phyloP scores from a whole-genome alignment of 2,888 invertebrate species.

The Parnassius apollo region DNA sequence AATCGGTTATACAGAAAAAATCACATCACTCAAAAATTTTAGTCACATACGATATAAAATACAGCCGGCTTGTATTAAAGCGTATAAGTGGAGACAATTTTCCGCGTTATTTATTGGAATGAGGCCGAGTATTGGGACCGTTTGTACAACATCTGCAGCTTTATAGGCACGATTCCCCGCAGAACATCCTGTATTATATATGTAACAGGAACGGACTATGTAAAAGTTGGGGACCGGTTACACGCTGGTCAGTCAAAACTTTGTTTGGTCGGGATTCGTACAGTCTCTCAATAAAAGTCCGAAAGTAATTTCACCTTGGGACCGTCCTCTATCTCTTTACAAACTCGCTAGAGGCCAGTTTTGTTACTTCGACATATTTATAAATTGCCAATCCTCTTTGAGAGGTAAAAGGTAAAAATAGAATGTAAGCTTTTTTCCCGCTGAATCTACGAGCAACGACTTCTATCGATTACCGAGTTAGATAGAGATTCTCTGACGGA shows the following conservation, averaged over 20 bases:
- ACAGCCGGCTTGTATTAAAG: constrained; percentile 41
- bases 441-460: constrained; percentile 30
- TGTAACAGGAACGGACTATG: constrained; percentile 59
- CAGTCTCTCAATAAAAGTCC: constrained; percentile 71
- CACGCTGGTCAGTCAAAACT: constrained; percentile 59
- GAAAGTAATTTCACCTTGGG: constrained; percentile 65
- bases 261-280: constrained; percentile 49
- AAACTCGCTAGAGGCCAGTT: constrained; percentile 46
- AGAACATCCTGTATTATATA: constrained; percentile 51
- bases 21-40: constrained; percentile 42
- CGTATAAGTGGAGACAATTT: constrained; percentile 57
- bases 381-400: constrained; percentile 29
- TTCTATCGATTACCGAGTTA: constrained; percentile 34
- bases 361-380: constrained; percentile 50
- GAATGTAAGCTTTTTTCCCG: constrained; percentile 29
- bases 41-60: constrained; percentile 39
- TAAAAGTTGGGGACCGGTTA: constrained; percentile 53
- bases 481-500: constrained; percentile 29
- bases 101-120: constrained; percentile 61
- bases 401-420: constrained; percentile 29
- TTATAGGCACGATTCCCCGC: constrained; percentile 46
- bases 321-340: constrained; percentile 59
- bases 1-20: no score
- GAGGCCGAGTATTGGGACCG: constrained; percentile 48
- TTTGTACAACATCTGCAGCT: constrained; percentile 55